These are phyloP conservation scores for Ormia ochracea DNA, from an alignment of 2,888 invertebrate genomes.

Conservation along the genomic window DNA sequence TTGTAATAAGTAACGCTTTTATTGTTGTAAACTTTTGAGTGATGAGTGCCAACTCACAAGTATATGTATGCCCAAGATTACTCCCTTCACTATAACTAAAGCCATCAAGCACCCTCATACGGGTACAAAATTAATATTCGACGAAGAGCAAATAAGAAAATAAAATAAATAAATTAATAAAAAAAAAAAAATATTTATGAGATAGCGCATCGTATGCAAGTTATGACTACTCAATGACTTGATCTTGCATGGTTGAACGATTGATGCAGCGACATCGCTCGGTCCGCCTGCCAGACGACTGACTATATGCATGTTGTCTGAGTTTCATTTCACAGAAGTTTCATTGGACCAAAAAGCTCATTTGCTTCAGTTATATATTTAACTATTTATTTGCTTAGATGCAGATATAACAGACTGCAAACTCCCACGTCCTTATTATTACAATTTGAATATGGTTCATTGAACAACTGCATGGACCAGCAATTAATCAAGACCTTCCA, in stretches of 20 bases:
- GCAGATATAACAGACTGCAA: background rate
- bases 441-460: conserved; percentile 1
- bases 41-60: background rate
- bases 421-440: background rate
- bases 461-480: background rate
- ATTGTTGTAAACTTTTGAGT: background rate
- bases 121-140: background rate
- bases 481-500: background rate
- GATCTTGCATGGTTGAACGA: background rate
- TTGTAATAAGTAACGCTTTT: background rate
- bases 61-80: background rate
- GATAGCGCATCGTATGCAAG: background rate
- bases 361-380: background rate
- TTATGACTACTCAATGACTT: conserved; percentile 9
- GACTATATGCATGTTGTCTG: background rate
- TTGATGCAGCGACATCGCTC: background rate
- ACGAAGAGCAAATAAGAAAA: background rate
- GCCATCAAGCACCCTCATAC: background rate
- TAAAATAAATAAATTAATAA: no score
- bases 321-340: background rate
- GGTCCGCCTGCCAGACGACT: no score
- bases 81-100: background rate
- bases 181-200: background rate
- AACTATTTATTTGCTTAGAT: background rate
- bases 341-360: background rate